Evolutionary conservation across 92 coral and sea anemone genomes (phyloP).

Genomic region (Desmophyllum pertusum): DNA sequence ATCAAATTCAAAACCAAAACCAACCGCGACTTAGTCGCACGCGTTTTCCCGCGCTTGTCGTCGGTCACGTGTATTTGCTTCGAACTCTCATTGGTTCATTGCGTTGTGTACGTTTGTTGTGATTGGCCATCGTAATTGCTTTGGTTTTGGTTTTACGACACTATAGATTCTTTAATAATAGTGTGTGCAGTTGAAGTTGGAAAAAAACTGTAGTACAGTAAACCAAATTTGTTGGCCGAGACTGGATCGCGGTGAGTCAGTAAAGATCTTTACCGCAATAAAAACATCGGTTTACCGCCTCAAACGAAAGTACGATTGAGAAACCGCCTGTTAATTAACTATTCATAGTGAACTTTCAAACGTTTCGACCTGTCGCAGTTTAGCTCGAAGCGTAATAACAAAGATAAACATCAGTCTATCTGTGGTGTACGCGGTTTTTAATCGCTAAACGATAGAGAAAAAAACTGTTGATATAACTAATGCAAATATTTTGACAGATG

Average conservation of each 20-base stretch:
- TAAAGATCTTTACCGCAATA: neutral
- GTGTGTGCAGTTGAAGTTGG: no score
- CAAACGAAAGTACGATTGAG: neutral
- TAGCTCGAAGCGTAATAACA: neutral
- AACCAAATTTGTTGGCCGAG: neutral
- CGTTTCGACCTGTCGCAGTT: neutral
- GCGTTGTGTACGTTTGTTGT: no score
- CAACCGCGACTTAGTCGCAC: no score
- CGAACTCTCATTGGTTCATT: no score
- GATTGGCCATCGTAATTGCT: no score
- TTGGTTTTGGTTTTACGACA: no score
- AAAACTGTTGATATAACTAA: slow-evolving; percentile 11
- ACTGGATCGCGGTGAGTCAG: no score
- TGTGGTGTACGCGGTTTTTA: neutral
- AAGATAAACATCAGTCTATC: neutral
- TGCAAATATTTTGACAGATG: slow-evolving; percentile 24
- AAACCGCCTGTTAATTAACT: neutral
- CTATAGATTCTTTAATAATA: no score
- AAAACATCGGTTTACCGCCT: neutral
- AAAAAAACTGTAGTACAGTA: no score
- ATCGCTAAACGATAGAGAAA: neutral
- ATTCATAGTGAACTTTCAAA: slow-evolving; percentile 3
- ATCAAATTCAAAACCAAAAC: no score
- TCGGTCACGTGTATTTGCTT: no score
- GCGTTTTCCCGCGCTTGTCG: no score